phyloP scores from a whole-genome alignment of 2,113 vertebrate genomes.

The Phylloscopus trochilus region DNA sequence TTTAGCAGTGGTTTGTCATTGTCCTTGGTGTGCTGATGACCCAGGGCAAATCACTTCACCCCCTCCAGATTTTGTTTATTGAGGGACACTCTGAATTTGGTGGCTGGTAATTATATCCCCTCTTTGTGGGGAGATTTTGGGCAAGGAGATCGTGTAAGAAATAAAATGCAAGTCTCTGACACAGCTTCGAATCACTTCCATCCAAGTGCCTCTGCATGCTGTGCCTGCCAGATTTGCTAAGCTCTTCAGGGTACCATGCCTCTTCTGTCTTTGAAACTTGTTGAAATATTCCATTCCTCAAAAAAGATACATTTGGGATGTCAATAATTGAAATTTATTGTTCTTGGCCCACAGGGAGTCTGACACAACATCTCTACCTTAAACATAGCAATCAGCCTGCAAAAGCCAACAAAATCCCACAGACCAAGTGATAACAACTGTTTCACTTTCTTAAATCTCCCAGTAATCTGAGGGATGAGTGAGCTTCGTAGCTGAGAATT shows the following conservation, averaged over 20 bases:
- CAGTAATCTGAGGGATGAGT: constrained; percentile 62
- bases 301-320: not conserved
- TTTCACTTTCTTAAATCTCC: constrained; percentile 64
- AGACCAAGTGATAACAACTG: constrained; percentile 64
- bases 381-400: constrained; percentile 28
- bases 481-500: constrained; percentile 29
- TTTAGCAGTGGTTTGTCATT: not conserved
- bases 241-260: not conserved
- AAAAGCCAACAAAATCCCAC: constrained; percentile 55
- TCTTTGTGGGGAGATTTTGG: not conserved
- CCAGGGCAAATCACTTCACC: not conserved
- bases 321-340: constrained; percentile 2
- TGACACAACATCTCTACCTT: constrained; percentile 54
- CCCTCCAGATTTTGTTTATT: not conserved
- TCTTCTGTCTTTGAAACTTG: not conserved
- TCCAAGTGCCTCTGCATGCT: not conserved
- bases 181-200: not conserved
- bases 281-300: not conserved
- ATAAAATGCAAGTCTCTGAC: too few species aligned
- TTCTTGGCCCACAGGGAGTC: constrained; percentile 38
- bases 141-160: too few species aligned
- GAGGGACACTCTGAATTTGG: not conserved
- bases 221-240: not conserved
- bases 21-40: not conserved
- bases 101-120: not conserved